Conservation (phyloP, 2,888 invertebrate species). For the Ophonus ardosiacus region DNA sequence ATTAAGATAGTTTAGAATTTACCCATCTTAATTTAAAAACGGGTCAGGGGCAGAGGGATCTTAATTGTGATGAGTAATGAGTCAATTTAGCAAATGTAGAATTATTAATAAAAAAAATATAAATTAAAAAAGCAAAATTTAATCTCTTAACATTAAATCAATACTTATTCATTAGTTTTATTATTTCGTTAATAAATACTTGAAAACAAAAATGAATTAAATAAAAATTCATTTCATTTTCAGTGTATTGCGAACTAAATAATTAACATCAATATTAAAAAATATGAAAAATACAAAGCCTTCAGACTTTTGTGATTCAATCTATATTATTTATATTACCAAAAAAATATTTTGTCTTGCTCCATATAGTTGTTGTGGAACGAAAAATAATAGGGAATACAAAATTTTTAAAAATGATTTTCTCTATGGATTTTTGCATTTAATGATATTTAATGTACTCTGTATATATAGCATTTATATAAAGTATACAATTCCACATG, state of each 20-base stretch:
- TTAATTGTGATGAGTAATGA: too few species aligned
- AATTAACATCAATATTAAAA: not conserved
- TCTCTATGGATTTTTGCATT: not conserved
- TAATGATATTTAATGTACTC: not conserved
- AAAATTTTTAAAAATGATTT: not conserved
- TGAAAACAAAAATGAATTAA: too few species aligned
- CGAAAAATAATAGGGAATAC: not conserved
- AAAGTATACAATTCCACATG: not conserved
- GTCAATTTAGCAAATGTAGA: too few species aligned
- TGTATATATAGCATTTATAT: not conserved
- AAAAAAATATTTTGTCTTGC: slow-evolving; percentile 2
- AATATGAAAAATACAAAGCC: not conserved
- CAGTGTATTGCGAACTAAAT: not conserved
- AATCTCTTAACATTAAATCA: too few species aligned
- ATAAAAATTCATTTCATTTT: too few species aligned
- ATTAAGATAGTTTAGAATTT: too few species aligned
- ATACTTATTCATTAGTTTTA: too few species aligned
- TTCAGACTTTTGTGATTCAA: not conserved
- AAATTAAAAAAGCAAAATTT: too few species aligned
- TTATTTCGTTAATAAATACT: too few species aligned
- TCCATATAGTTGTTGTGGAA: not conserved
- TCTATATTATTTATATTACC: not conserved
- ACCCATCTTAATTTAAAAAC: too few species aligned
- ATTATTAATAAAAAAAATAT: too few species aligned
- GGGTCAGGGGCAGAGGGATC: too few species aligned